Evolutionary conservation across 2,888 invertebrate genomes (phyloP), one percentile per base, ranked within the genome.

Genomic region (Odontomyia ornata): DNA sequence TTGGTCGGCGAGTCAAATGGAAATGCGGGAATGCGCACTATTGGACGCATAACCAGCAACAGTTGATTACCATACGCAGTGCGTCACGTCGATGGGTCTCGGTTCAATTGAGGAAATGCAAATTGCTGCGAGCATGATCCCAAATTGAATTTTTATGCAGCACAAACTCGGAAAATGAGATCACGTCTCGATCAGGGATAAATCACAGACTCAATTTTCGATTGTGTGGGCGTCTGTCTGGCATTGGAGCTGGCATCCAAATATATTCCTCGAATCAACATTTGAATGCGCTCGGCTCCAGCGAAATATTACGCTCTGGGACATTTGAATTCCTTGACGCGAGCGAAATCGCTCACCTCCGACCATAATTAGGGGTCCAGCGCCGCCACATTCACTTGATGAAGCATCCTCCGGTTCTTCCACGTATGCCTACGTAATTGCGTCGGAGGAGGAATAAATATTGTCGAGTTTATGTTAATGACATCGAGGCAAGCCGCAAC

Each of bases 171-270:
- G n/a, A 18, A 52, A 52, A 52, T 52, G 52, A 52, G 52, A 52
- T 52, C 52, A 52, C 52, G 52, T 73, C 60, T 57, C 15, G 60
- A 73, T 73, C 73, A 15, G 21, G 23, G 21, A 36, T 36, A 73
- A 73, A 73, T 73, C 60, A 57, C 21, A 60, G 30, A 57, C 28
- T 23, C 57, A 36, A 64, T 64, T 75, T 47, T 43, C 18, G 60
- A 69, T 73, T 77, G 78, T 77, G 78, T 78, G 52, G 78, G 78
- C 77, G 78, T 78, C 65, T 36, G 78, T 78, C 78, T 78, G 78
- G 77, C 71, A 75, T 77, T 75, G 36, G 36, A 36, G 36, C 36
- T 36, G 36, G 36, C 36, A 36, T 27, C 36, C 64, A 72, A n/a
- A 23, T 36, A 28, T 73, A 30, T 69, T 69, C 46, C 47, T 60